Conservation (phyloP, 2,113 vertebrate species). For the Pomatostomus ruficeps region DNA sequence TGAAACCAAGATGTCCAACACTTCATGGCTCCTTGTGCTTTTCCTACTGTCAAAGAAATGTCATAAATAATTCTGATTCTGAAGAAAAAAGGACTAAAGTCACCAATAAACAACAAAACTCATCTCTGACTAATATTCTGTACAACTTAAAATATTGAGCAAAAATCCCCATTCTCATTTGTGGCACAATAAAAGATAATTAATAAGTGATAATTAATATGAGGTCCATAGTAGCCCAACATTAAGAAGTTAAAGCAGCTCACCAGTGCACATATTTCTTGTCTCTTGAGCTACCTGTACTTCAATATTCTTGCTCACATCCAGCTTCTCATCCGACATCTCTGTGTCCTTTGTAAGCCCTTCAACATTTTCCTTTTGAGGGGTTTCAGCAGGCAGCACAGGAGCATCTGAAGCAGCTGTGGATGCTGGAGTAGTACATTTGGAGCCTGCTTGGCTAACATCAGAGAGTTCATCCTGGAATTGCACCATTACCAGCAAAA, state of each 20-base stretch:
- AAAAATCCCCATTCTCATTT: not conserved
- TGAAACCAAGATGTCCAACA: not conserved
- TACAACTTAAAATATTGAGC: not conserved
- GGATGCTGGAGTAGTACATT: constrained; percentile 81
- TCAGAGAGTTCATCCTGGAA: constrained; percentile 89
- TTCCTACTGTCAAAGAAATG: not conserved
- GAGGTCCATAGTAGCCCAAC: not conserved
- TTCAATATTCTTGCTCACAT: constrained; percentile 77
- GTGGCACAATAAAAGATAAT: not conserved
- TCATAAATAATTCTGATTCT: not conserved
- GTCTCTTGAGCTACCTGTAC: constrained; percentile 82
- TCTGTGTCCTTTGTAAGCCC: constrained; percentile 74
- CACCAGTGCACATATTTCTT: constrained; percentile 78
- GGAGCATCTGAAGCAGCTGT: constrained; percentile 72
- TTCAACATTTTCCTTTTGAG: constrained; percentile 70
- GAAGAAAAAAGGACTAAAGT: not conserved
- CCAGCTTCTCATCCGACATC: constrained; percentile 63
- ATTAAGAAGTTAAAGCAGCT: not conserved
- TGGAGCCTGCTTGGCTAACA: constrained; percentile 74
- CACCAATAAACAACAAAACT: not conserved
- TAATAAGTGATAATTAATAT: not conserved
- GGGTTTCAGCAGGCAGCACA: constrained; percentile 66
- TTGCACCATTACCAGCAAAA: not conserved
- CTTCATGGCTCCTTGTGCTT: not conserved
- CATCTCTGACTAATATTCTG: not conserved